phyloP scores from a whole-genome alignment of 2,113 vertebrate genomes.

The Trogon surrucura region DNA sequence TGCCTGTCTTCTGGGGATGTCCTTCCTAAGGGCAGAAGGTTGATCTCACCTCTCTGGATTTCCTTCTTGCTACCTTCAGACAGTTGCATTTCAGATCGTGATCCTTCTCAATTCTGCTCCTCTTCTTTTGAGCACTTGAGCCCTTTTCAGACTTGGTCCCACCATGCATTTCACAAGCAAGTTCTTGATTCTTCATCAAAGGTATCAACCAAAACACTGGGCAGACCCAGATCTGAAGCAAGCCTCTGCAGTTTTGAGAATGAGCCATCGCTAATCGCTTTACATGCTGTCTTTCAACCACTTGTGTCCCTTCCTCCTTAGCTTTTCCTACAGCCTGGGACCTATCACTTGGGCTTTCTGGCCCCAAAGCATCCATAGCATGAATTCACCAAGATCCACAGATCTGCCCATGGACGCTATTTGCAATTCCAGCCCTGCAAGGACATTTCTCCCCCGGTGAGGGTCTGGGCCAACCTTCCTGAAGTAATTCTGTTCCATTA shows the following conservation, averaged over 20 bases:
- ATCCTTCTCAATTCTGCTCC: background rate
- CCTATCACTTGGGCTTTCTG: background rate
- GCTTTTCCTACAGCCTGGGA: background rate
- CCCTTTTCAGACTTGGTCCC: background rate
- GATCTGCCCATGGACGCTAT: background rate
- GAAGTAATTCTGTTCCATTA: background rate
- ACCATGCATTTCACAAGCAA: background rate
- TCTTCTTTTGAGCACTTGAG: rapidly evolving
- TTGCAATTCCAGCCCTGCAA: background rate
- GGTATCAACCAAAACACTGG: rapidly evolving
- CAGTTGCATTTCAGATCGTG: background rate
- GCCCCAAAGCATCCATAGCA: background rate
- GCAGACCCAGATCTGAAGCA: background rate
- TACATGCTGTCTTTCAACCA: background rate
- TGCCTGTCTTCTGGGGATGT: background rate
- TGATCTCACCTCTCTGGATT: background rate
- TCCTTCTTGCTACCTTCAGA: background rate
- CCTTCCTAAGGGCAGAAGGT: background rate
- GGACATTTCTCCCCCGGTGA: background rate
- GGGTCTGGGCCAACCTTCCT: background rate
- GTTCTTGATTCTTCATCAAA: background rate
- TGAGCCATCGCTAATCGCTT: background rate
- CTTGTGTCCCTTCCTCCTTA: background rate
- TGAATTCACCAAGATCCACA: background rate
- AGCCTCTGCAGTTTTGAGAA: background rate